These are phyloP conservation scores for Cyprinus carpio DNA, from an alignment of 2,113 vertebrate species.

Conservation along the genomic window DNA sequence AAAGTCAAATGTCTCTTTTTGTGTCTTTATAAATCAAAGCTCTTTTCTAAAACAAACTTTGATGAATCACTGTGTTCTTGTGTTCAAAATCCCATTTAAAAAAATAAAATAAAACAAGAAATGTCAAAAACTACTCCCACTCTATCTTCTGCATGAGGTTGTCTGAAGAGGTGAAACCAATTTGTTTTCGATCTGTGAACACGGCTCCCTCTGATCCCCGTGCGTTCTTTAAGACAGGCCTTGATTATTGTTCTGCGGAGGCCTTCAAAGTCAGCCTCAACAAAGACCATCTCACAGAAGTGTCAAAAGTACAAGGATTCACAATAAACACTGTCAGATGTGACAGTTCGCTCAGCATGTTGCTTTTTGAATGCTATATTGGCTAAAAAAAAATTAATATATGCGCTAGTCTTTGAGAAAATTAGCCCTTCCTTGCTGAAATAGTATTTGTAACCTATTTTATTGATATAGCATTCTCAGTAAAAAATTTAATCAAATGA, in stretches of 20 bases:
- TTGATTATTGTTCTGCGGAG: conserved; percentile 69
- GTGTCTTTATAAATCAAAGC: conserved; percentile 14
- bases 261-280: conserved; percentile 73
- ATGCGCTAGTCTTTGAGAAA: conserved; percentile 4
- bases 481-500: background rate
- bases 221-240: conserved; percentile 64
- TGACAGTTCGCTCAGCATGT: conserved; percentile 25
- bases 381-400: conserved; percentile 5
- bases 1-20: background rate
- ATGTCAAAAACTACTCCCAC: conserved; percentile 39
- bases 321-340: conserved; percentile 55
- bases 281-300: conserved; percentile 62
- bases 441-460: background rate
- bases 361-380: conserved; percentile 27
- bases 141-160: conserved; percentile 8
- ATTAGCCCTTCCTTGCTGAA: background rate
- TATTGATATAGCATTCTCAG: background rate
- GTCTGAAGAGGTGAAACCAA: conserved; percentile 67
- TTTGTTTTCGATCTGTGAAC: conserved; percentile 73
- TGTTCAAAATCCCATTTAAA: conserved; percentile 32
- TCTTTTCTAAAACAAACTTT: conserved; percentile 33
- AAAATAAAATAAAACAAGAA: conserved; percentile 23
- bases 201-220: conserved; percentile 59
- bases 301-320: conserved; percentile 70
- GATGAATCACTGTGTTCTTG: conserved; percentile 26